Evolutionary conservation across 2,888 invertebrate genomes (phyloP), one percentile per base, ranked within the genome.

Genomic region (Rhaphigaster nebulosa): DNA sequence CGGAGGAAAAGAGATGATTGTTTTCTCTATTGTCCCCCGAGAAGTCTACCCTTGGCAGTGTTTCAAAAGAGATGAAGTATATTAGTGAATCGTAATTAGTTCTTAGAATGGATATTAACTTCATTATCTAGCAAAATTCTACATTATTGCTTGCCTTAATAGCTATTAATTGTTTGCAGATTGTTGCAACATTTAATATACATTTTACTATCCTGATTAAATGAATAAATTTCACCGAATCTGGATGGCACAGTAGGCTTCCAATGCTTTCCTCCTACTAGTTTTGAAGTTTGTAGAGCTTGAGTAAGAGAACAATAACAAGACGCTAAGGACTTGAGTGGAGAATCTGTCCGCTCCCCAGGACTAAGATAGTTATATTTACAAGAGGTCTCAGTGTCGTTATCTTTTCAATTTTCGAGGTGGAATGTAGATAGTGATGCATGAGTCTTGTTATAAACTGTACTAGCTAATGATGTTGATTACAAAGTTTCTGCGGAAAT

Each of bases 281-380:
- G 60, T 60, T 60, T 60, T n/a, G 60, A 60, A n/a, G 60, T 60
- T n/a, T 4, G 20, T 23, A 54, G 26, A 12, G 20, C 10, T 60
- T 6, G n/a, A n/a, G 60, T n/a, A 26, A 60, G 60, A n/a, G 54
- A 23, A 54, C 54, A 54, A n/a, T 60, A 60, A 60, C 60, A n/a
- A 60, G 60, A 60, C 60, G 60, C 60, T 60, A 60, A 60, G 60
- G n/a, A 60, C n/a, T n/a, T 60, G 60, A 60, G 26, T 60, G 26
- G 26, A 60, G 60, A n/a, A 20, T 4, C 60, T 60, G 60, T 4
- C n/a, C 60, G 8, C 60, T n/a, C 12, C 10, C 6, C 60, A n/a
- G 60, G n/a, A 60, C 60, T 60, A 60, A 60, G n/a, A 10, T 60
- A n/a, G 5, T n/a, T 12, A 60, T 20, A 60, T 26, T 60, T 60